Percentiles rank a stretch among this genome's conserved stretches.
Evolutionary conservation across 2,113 vertebrate species (phyloP).

Genomic region (Pollachius pollachius): DNA sequence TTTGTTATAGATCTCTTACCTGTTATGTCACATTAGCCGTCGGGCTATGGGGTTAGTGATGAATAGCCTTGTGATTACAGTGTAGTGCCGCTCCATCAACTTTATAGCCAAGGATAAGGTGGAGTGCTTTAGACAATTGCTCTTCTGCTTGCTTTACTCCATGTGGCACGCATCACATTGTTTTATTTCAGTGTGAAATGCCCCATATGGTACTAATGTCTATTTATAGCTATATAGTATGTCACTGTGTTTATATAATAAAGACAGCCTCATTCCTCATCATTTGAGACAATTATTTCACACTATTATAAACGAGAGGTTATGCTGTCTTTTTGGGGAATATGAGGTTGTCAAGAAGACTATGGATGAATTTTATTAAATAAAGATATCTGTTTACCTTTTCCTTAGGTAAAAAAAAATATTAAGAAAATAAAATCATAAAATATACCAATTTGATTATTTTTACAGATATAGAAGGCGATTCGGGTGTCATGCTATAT

Average conservation of each 20-base stretch:
- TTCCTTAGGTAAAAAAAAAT: too few relatives aligned
- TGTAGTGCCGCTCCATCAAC: constrained; percentile 30
- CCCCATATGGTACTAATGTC: background rate
- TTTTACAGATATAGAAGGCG: too few relatives aligned
- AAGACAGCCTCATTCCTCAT: constrained; percentile 39
- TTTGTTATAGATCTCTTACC: background rate
- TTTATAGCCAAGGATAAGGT: constrained; percentile 14
- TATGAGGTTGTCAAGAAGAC: background rate
- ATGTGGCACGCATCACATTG: constrained; percentile 1
- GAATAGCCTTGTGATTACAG: constrained; percentile 23
- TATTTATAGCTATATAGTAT: background rate
- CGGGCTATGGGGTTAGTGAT: background rate
- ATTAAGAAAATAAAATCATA: too few relatives aligned
- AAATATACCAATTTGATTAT: too few relatives aligned
- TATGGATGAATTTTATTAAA: background rate
- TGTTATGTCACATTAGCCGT: constrained; percentile 14
- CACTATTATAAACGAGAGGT: constrained; percentile 1
- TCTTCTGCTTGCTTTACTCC: background rate
- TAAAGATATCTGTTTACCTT: too few relatives aligned
- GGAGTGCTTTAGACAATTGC: constrained; percentile 31
- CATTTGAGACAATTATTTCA: constrained; percentile 37
- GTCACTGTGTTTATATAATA: constrained; percentile 32
- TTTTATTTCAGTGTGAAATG: background rate
- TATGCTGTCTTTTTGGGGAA: background rate
- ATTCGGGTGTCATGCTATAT: too few relatives aligned